These are phyloP conservation scores for Pocillopora meandrina DNA, from an alignment of 92 coral and sea anemone species.

Conservation along the genomic window DNA sequence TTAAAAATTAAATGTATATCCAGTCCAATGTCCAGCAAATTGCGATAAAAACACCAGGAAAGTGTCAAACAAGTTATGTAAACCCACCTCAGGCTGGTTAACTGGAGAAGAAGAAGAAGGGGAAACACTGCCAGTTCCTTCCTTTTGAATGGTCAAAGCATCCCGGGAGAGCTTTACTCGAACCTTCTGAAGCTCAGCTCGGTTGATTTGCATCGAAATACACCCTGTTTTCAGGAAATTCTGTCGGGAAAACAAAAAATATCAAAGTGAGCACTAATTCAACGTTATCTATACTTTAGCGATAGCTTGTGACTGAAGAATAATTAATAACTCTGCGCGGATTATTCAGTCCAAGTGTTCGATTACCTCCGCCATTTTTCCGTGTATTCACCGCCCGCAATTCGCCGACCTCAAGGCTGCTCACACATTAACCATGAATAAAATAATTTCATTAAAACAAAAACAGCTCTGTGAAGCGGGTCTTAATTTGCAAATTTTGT, in stretches of 20 bases:
- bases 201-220: conserved; percentile 89
- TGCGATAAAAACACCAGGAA: neutral
- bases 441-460: conserved; percentile 21
- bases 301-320: conserved; percentile 16
- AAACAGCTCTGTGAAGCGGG: neutral
- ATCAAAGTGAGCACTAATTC: conserved; percentile 2
- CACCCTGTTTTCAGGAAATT: conserved; percentile 68
- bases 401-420: neutral
- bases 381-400: neutral
- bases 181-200: conserved; percentile 81
- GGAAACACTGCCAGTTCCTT: conserved; percentile 47
- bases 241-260: conserved; percentile 37
- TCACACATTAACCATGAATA: conserved; percentile 16
- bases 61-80: neutral
- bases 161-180: conserved; percentile 87
- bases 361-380: conserved; percentile 28
- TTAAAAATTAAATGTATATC: neutral
- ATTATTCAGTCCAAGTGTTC: neutral
- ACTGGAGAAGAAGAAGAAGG: conserved; percentile 20
- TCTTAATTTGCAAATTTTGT: conserved; percentile 31
- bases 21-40: neutral
- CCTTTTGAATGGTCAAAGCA: conserved; percentile 87
- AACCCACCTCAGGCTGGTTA: conserved; percentile 36
- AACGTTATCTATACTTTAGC: neutral
- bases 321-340: conserved; percentile 4